A percentile compares a stretch with the other conserved stretches of the same genome.
phyloP scores from a whole-genome alignment of 2,113 vertebrate species.

The Callipepla squamata region DNA sequence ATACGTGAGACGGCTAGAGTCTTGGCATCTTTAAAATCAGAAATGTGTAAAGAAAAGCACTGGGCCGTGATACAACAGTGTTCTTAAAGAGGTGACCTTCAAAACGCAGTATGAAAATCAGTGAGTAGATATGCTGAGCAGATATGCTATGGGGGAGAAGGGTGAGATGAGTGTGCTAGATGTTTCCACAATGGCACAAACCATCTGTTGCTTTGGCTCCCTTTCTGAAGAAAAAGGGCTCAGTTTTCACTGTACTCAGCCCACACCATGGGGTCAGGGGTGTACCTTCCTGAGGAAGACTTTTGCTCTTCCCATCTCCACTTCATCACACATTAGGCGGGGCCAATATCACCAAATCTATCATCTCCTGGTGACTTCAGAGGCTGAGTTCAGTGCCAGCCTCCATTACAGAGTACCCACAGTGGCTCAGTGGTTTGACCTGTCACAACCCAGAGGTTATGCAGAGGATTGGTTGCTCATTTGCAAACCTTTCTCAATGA shows the following conservation, averaged over 20 bases:
- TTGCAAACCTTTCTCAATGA: not conserved
- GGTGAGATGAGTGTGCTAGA: fast-evolving
- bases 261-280: too few species aligned
- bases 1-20: not conserved
- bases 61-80: not conserved
- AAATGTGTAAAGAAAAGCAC: not conserved
- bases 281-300: not conserved
- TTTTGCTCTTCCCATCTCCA: not conserved
- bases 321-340: not conserved
- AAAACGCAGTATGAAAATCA: not conserved
- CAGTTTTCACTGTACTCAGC: not conserved
- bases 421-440: not conserved
- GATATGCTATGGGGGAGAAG: fast-evolving
- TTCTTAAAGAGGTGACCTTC: not conserved
- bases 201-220: not conserved
- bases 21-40: not conserved
- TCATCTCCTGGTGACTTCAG: not conserved
- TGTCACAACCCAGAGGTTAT: fast-evolving
- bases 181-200: not conserved
- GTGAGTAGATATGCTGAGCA: not conserved
- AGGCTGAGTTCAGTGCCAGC: not conserved
- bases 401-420: not conserved
- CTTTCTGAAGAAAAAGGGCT: fast-evolving
- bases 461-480: not conserved
- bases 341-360: fast-evolving